These are phyloP conservation scores for Nothocercus julius DNA, from an alignment of 2,113 vertebrate genomes.

Conservation along the genomic window DNA sequence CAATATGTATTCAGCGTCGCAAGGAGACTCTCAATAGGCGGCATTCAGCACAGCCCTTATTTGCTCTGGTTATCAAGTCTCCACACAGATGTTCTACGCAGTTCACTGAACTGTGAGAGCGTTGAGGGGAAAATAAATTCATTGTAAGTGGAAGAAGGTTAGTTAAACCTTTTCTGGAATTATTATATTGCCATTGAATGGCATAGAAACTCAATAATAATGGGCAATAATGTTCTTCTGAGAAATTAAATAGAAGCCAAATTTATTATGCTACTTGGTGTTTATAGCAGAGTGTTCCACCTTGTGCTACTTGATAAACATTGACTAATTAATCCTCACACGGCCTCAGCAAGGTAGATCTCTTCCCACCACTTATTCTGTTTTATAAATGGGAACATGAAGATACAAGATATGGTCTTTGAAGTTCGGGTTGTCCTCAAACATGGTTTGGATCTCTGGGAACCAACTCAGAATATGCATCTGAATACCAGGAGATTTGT, in stretches of 20 bases:
- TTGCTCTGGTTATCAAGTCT: not conserved
- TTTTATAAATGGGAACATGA: conserved; percentile 23
- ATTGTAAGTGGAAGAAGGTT: conserved; percentile 47
- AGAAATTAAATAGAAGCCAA: conserved; percentile 32
- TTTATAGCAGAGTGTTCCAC: conserved; percentile 31
- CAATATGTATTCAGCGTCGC: not conserved
- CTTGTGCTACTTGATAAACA: conserved; percentile 44
- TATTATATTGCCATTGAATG: conserved; percentile 14
- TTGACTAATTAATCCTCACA: conserved; percentile 56
- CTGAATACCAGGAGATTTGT: not conserved
- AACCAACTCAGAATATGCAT: not conserved
- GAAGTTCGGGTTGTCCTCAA: not conserved
- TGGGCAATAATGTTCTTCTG: conserved; percentile 14
- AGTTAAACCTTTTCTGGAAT: conserved; percentile 40
- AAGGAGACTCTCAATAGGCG: not conserved
- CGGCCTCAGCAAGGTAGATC: not conserved
- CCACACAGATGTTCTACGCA: not conserved
- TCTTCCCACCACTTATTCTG: conserved; percentile 32
- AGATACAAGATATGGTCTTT: conserved; percentile 14
- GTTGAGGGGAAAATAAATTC: conserved; percentile 17
- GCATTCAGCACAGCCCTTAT: not conserved
- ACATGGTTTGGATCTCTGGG: not conserved
- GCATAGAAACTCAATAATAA: conserved; percentile 37
- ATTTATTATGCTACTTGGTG: not conserved
- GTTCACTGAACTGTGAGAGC: conserved; percentile 11